These are phyloP conservation scores for Oreochromis tanganicae DNA, from an alignment of 2,113 vertebrate genomes.

Conservation along the genomic window DNA sequence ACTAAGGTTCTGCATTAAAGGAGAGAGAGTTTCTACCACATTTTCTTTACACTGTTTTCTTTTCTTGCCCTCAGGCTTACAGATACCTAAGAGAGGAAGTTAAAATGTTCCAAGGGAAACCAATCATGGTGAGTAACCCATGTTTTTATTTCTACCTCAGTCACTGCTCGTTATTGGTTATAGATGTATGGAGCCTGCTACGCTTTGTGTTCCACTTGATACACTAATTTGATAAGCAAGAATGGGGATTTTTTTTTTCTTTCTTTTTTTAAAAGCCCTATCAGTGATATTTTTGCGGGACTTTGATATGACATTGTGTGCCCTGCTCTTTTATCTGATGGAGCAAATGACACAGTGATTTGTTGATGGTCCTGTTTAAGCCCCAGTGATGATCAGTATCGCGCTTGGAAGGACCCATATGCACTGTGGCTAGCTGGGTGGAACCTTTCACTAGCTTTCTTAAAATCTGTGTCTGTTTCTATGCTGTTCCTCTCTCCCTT, in stretches of 20 bases:
- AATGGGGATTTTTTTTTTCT: background rate
- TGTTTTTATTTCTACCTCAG: background rate
- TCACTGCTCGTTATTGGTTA: background rate
- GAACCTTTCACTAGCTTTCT: constrained; percentile 1
- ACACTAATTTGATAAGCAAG: background rate
- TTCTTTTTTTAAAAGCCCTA: background rate
- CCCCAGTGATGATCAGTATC: constrained; percentile 78
- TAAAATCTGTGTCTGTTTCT: background rate
- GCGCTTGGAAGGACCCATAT: constrained; percentile 74
- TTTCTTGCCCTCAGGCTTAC: constrained; percentile 78
- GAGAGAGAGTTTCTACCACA: background rate
- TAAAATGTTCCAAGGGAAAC: constrained; percentile 98
- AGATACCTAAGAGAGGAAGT: constrained; percentile 97
- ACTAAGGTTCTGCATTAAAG: background rate
- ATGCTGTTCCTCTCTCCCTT: background rate
- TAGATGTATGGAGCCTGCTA: background rate
- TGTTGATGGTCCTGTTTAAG: background rate
- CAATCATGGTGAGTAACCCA: constrained; percentile 86
- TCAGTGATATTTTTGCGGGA: background rate
- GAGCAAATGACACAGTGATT: background rate
- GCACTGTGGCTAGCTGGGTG: constrained; percentile 56
- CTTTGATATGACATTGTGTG: background rate
- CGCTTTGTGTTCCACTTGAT: background rate
- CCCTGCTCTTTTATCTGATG: background rate
- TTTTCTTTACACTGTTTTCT: background rate